Evolutionary conservation across 1,140 invertebrate genomes (phyloP), one percentile per base, ranked within the genome.

Genomic region (Monochamus saltuarius): DNA sequence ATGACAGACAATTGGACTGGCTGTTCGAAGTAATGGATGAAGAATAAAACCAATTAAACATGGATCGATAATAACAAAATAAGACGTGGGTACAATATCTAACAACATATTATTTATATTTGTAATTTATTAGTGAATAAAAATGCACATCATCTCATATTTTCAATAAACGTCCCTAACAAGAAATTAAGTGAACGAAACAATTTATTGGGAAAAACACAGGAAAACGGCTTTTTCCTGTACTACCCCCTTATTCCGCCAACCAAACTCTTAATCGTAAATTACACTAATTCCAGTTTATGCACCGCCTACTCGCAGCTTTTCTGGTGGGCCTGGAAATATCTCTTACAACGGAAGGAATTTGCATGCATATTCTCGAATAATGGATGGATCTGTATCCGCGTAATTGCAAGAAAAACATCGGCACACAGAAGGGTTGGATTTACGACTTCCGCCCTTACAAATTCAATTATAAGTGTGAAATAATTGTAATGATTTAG

Each of bases 211-310:
- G 4, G 7, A 3, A 42, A 42, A 42, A 42, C 39, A 42, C n/a
- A 4, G 2, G 2, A 42, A 42, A 13, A 16, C 51, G n/a, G 51
- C 37, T 11, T 39, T 22, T 19, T 46, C 16, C 43, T 6, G 14
- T 46, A 17, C 43, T 17, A 17, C 43, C 43, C 43, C 22, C 22
- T 38, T 51, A 10, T 34, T 34, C 29, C 3, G 9, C n/a, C 10
- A 35, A 16, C n/a, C 10, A 35, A 52, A 34, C 29, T 36, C 16
- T 38, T 35, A 16, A 35, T 22, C 50, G n/a, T 34, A 52, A 52
- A 52, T 52, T 52, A 52, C 50, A 35, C 36, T 35, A 52, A 38
- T 52, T 38, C 13, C 50, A 37, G 50, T 52, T 52, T 52, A 56
- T 13, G 42, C 40, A 4, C 40, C 40, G 14, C 11, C 42, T 4